phyloP scores from a whole-genome alignment of 2,888 invertebrate genomes.

The Geotrupes spiniger region DNA sequence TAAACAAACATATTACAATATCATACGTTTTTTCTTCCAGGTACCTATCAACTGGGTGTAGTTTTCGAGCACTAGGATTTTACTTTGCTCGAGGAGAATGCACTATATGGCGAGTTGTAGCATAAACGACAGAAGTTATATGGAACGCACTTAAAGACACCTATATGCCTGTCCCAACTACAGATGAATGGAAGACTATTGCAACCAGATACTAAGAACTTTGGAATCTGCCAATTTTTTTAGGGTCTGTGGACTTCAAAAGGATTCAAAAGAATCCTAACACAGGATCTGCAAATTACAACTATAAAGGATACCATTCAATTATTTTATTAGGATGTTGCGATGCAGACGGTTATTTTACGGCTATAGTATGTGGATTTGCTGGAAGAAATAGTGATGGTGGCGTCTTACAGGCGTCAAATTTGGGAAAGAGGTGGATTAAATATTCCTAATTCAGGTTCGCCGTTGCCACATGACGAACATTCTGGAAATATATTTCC shows the following conservation, averaged over 20 bases:
- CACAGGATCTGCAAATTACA: constrained; percentile 31
- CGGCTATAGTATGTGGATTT: constrained; percentile 35
- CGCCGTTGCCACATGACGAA: no score
- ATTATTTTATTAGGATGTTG: constrained; percentile 35
- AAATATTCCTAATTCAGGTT: constrained; percentile 13
- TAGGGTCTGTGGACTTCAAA: constrained; percentile 19
- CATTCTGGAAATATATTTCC: no score
- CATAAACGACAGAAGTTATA: neutral
- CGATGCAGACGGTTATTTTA: constrained; percentile 37
- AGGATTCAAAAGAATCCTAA: constrained; percentile 34
- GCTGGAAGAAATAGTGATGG: constrained; percentile 39
- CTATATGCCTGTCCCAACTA: constrained; percentile 17
- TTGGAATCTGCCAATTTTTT: constrained; percentile 16
- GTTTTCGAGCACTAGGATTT: neutral
- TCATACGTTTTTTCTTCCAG: no score
- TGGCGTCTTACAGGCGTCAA: constrained; percentile 31
- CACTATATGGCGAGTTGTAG: constrained; percentile 6
- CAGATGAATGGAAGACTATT: constrained; percentile 27
- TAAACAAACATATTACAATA: constrained; percentile 7
- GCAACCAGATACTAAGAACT: constrained; percentile 7
- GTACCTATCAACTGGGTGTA: no score
- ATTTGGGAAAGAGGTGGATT: constrained; percentile 13
- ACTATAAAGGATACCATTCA: constrained; percentile 36
- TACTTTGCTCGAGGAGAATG: constrained; percentile 9
- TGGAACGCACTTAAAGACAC: neutral